Evolutionary conservation across 2,113 vertebrate species (phyloP).

Genomic region (Tapirus terrestris): DNA sequence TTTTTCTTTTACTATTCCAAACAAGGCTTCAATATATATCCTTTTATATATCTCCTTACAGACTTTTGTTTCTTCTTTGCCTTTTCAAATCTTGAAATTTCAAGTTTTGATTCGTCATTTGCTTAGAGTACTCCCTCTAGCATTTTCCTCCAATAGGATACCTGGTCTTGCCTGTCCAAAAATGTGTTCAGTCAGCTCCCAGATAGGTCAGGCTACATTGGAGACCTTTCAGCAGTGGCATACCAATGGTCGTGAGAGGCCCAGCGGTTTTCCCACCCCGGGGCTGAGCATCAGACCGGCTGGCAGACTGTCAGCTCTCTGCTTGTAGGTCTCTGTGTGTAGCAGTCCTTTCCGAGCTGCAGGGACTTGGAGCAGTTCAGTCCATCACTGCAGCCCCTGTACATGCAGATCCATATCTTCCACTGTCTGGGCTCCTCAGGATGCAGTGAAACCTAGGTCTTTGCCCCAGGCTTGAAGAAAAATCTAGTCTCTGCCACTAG

Average conservation of each 20-base stretch:
- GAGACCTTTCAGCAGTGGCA: neutral
- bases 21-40: neutral
- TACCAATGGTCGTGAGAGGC: neutral
- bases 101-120: neutral
- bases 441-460: neutral
- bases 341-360: neutral
- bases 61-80: constrained; percentile 7
- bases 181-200: neutral
- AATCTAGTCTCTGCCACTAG: neutral
- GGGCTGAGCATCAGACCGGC: neutral
- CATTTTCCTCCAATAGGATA: neutral
- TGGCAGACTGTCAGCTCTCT: neutral
- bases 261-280: neutral
- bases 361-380: neutral
- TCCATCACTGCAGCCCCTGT: neutral
- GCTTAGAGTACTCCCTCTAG: neutral
- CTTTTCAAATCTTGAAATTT: constrained; percentile 28
- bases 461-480: neutral
- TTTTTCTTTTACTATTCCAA: neutral
- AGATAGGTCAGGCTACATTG: neutral
- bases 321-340: neutral
- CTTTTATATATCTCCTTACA: neutral
- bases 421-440: neutral
- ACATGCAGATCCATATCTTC: neutral
- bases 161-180: neutral